Evolutionary conservation across 2,888 invertebrate genomes (phyloP).

Genomic region (Meteorus cinctellus): DNA sequence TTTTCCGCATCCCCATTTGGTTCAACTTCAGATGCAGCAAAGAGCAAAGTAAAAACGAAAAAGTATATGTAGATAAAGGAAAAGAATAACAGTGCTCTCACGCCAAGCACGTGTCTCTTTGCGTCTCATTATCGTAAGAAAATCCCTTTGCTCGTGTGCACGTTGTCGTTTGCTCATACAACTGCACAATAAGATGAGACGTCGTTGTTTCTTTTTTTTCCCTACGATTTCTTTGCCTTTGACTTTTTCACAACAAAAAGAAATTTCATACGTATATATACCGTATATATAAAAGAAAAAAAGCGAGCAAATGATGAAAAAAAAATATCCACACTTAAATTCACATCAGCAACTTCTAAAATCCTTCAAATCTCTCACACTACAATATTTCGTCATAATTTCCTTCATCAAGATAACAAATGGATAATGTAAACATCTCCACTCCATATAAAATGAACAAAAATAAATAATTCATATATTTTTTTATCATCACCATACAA

Average conservation of each 20-base stretch:
- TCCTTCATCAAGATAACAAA: too few species aligned
- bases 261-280: background rate
- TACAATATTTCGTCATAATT: too few species aligned
- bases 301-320: background rate
- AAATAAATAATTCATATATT: too few species aligned
- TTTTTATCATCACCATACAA: too few species aligned
- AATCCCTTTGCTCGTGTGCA: slow-evolving; percentile 20
- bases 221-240: background rate
- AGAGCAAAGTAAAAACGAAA: slow-evolving; percentile 6
- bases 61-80: background rate
- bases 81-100: slow-evolving; percentile 15
- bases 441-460: too few species aligned
- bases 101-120: slow-evolving; percentile 34
- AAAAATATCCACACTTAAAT: background rate
- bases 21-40: slow-evolving; percentile 12
- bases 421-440: too few species aligned
- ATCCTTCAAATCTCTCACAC: too few species aligned
- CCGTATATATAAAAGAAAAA: background rate
- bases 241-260: background rate
- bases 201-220: slow-evolving; percentile 25
- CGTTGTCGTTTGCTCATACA: slow-evolving; percentile 29
- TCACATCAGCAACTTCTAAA: too few species aligned
- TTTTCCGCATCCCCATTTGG: background rate
- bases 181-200: slow-evolving; percentile 31
- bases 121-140: slow-evolving; percentile 36